Evolutionary conservation across 1,140 invertebrate species (phyloP), one percentile per base, ranked within the genome.

Genomic region (Drosophila truncata): DNA sequence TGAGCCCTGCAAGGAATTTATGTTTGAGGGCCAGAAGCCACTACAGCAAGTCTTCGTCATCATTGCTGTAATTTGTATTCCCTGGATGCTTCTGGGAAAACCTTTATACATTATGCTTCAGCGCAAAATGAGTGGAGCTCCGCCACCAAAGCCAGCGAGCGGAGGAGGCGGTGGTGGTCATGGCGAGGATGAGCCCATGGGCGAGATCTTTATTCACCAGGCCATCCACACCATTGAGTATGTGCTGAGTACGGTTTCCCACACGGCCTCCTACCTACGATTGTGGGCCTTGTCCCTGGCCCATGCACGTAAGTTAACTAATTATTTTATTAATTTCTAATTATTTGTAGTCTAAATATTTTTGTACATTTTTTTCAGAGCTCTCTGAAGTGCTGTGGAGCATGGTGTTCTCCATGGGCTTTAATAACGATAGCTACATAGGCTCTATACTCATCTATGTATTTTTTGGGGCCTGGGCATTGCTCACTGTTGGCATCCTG

Each of bases 151-250:
- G 27, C 35, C 54, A 20, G 2, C 33, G 14, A 10, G 42, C 29
- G 5, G 27, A 13, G 78, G 63, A 3, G 64, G 64, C 2, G 65
- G 55, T 27, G 78, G 49, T 42, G 78, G 91, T 27, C 81, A 75
- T 1, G 94, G 95, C 29, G 94, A 94, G 4, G 94, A 95, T 14
- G 96, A 97, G 85, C 94, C 96, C 49, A 96, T 99, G 92, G 94
- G 95, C 54, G 98, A 99, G 88, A 92, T 98, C 35, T 97, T 98
- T 93, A 98, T 99, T 71, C 96, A 98, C 93, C 98, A 98, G 92
- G 96, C 95, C 25, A 99, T 99, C 80, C 98, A 99, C 91, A 99
- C 98, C 0, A 99, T 99, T 70, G 98, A 99, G 94, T 99, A 98
- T 93, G 97, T 98, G 73, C 95, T 99, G 27, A 98, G 98, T 84